Evolutionary conservation across 1,140 invertebrate species (phyloP).

Genomic region (Mizuhopecten yessoensis): DNA sequence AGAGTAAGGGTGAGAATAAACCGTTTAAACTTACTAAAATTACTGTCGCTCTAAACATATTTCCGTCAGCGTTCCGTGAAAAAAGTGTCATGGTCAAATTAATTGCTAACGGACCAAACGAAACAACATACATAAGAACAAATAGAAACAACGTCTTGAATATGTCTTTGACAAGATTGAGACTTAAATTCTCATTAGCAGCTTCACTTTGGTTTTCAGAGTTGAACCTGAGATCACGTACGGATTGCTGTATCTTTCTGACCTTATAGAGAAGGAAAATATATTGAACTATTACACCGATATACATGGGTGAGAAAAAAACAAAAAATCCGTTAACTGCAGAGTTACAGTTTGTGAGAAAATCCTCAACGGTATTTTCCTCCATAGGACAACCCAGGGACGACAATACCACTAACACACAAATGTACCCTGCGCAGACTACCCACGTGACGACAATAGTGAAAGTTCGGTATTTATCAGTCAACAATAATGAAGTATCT

Average conservation of each 20-base stretch:
- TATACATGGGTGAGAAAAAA: not conserved
- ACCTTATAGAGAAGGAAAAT: not conserved
- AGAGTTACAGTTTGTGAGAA: not conserved
- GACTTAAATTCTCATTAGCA: not conserved
- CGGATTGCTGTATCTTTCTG: not conserved
- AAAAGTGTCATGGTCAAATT: not conserved
- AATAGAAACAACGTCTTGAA: not conserved
- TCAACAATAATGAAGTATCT: not conserved
- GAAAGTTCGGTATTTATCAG: not conserved
- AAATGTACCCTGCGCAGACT: not conserved
- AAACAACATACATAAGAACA: not conserved
- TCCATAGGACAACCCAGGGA: too few relatives aligned
- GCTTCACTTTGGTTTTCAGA: not conserved
- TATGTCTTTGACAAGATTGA: not conserved
- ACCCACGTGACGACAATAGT: not conserved
- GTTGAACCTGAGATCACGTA: not conserved
- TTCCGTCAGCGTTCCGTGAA: not conserved
- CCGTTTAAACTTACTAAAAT: not conserved
- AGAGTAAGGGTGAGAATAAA: not conserved
- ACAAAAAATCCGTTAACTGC: not conserved
- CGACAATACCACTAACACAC: not conserved
- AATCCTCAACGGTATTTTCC: not conserved
- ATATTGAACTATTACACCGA: not conserved
- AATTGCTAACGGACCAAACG: not conserved
- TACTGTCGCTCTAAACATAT: not conserved